Base-by-base conservation (phyloP, 30 jellyfish, hydroid and myxozoan genomes). In the Aurelia sp. region DNA sequence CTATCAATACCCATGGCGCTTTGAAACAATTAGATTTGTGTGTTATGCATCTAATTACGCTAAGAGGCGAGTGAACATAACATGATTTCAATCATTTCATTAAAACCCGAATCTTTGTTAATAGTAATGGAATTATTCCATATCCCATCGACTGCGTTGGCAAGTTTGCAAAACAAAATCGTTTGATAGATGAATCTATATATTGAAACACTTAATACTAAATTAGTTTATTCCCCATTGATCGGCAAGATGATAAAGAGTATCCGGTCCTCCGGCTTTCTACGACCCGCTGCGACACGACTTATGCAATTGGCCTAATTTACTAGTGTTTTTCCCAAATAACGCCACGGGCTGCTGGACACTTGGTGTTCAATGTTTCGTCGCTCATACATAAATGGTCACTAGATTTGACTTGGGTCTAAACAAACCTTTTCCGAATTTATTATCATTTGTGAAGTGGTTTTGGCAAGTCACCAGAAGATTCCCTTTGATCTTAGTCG, bases 21-120 rank as follows among this genome's bases (percentile, higher is more conserved):
- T 44, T 44, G 55, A 0, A 44, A 5, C 55, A 44, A 44, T 44
- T 44, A 44, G 55, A 44, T 44, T 44, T 44, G 55, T 44, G 55
- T 44, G 55, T 44, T 44, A 44, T 44, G 55, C 55, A 44, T 72
- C 84, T 33, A 50, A 72, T 72, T 72, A 20, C 33, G 63, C 84
- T 72, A 72, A 50, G 67, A 21, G 18, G 52, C 41, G 52, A 21
- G 19, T 44, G 75, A 21, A 64, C 19, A 18, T 64, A 64, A 64
- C 75, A 64, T 64, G 47, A 47, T 35, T 44, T 72, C 38, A 11
- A 50, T 72, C 69, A 72, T 72, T 44, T 72, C 53, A 72, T 72
- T 72, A 72, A 72, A 64, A 20, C 52, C 75, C 55, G 40, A 64
- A 21, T 21, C 75, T 64, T 64, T 64, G 75, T 64, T 64, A 44